Evolutionary conservation across 2,888 invertebrate genomes (phyloP), one percentile per base, ranked within the genome.

Genomic region (Cryptophagus acutangulus): DNA sequence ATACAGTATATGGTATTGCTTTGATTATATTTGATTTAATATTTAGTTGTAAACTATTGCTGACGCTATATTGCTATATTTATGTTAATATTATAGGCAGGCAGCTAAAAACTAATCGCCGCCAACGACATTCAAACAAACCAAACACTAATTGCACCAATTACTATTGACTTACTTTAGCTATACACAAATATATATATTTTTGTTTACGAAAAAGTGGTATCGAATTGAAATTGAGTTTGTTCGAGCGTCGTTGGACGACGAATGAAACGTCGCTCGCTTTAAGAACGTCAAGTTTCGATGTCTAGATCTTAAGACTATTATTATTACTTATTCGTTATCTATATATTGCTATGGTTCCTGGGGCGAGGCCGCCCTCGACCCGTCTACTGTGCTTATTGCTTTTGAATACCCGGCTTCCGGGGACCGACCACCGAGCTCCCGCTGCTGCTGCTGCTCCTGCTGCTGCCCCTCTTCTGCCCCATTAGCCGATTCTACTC

Each of bases 391-490:
- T 67, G 63, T 63, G 62, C 62, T 66, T 70, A 70, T 70, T 71
- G 70, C 70, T 71, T 71, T 68, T 67, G 71, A 70, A 71, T 71
- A 71, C 71, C 69, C 66, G 69, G 69, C 69, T 65, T 62, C 65
- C 65, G 65, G 62, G 63, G 62, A 57, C 54, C 53, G 55, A 59
- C 55, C 56, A 47, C 57, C 57, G 59, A 62, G 55, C 52, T 49
- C 4, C 31, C 15, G 31, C 15, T 14, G 16, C 8, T 16, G 15
- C 15, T 9, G 12, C 15, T 9, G 9, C 31, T 16, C 15, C 10
- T 13, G 12, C 45, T 34, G 38, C 55, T 49, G 56, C 54, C 42
- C 51, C 57, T 52, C 48, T 51, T 49, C 43, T 36, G 48, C 47
- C 52, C 53, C 53, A 48, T 51, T 26, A 50, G 49, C 37, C 45